Evolutionary conservation across 2,888 invertebrate genomes (phyloP).

Genomic region (Ypsolopha sequella): DNA sequence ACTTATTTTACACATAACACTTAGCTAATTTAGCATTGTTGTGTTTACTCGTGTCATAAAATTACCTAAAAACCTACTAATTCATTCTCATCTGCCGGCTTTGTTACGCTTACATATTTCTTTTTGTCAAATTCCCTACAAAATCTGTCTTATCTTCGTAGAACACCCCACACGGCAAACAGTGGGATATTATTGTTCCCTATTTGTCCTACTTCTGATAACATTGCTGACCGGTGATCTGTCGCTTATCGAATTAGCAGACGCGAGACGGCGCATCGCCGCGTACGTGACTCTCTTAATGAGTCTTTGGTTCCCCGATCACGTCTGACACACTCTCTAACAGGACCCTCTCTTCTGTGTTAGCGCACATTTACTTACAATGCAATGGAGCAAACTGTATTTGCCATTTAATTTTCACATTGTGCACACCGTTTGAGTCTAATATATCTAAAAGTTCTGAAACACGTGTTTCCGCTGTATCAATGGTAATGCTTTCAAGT

Average conservation of each 20-base stretch:
- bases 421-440: not conserved
- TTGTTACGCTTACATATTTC: no score
- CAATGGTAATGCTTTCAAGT: conserved; percentile 47
- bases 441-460: conserved; percentile 10
- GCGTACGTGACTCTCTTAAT: conserved; percentile 30
- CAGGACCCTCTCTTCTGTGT: conserved; percentile 28
- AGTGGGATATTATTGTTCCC: not conserved
- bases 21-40: no score
- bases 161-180: no score
- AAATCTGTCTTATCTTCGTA: no score
- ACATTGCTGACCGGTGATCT: not conserved
- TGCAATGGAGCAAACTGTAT: conserved; percentile 10
- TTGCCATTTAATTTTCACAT: not conserved
- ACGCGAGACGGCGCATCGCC: conserved; percentile 15
- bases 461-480: conserved; percentile 50
- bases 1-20: no score
- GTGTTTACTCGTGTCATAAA: no score
- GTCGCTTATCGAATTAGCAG: conserved; percentile 1
- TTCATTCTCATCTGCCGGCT: no score
- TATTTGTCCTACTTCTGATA: not conserved
- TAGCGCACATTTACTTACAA: conserved; percentile 25
- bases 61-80: no score
- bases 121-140: no score
- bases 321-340: conserved; percentile 51
- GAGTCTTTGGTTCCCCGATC: conserved; percentile 34